These are phyloP conservation scores for Drosophila eohydei DNA, from an alignment of 2,888 invertebrate species.

Conservation along the genomic window DNA sequence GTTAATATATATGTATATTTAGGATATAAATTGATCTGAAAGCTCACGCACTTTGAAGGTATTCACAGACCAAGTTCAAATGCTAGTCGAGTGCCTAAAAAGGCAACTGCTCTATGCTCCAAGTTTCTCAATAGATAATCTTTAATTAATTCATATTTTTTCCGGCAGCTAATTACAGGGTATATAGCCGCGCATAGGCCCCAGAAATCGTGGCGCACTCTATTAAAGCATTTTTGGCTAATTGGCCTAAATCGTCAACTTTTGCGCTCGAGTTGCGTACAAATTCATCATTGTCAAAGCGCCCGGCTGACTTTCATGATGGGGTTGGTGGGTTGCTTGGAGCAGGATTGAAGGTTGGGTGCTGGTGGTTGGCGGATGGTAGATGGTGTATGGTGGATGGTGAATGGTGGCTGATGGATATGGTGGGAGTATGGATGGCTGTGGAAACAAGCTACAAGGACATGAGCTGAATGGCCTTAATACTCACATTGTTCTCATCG, in stretches of 20 bases:
- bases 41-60: not conserved
- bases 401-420: not conserved
- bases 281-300: constrained; percentile 57
- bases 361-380: not conserved
- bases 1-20: no score
- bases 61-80: no score
- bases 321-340: not conserved
- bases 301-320: constrained; percentile 2
- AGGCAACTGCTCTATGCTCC: no score
- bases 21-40: no score
- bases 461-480: constrained; percentile 31
- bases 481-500: constrained; percentile 98
- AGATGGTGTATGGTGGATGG: not conserved
- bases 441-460: constrained; percentile 28
- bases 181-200: constrained; percentile 1
- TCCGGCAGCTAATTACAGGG: constrained; percentile 3
- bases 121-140: not conserved
- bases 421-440: not conserved
- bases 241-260: constrained; percentile 61
- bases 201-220: not conserved
- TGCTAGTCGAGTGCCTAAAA: not conserved
- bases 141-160: not conserved
- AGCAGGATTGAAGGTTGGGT: not conserved
- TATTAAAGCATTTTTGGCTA: constrained; percentile 39
- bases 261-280: constrained; percentile 52